Conservation (phyloP, 92 coral and sea anemone genomes). For the Parazoanthus swiftii region DNA sequence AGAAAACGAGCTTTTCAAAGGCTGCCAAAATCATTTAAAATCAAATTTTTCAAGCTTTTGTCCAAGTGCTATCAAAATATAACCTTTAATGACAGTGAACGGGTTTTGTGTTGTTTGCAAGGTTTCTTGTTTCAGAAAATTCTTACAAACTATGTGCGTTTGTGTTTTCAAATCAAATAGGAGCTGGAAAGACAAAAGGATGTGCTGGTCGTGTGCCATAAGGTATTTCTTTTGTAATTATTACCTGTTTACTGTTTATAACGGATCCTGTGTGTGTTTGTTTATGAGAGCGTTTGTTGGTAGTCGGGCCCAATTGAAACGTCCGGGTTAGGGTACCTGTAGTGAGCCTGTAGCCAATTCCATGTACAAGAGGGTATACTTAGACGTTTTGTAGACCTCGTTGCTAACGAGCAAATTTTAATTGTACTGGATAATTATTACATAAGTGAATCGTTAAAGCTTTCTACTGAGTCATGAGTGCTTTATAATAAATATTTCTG, state of each 20-base stretch:
- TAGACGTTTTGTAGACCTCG: too few relatives aligned
- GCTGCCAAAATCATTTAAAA: too few relatives aligned
- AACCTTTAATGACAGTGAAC: background rate
- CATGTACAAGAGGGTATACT: too few relatives aligned
- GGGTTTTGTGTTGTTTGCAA: background rate
- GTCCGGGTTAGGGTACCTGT: background rate
- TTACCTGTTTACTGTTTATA: too few relatives aligned
- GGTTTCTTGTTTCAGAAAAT: background rate
- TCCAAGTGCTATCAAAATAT: too few relatives aligned
- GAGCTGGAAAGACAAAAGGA: conserved; percentile 85
- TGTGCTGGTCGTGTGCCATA: conserved; percentile 83
- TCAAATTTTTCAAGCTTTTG: background rate
- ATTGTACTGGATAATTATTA: too few relatives aligned
- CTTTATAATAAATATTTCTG: too few relatives aligned
- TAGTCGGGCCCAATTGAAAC: background rate
- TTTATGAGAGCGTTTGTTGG: background rate
- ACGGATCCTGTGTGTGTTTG: background rate
- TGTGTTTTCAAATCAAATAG: background rate
- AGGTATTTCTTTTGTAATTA: conserved; percentile 55
- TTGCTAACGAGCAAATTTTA: too few relatives aligned
- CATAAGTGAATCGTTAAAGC: too few relatives aligned
- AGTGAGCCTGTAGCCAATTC: too few relatives aligned
- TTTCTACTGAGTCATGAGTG: too few relatives aligned
- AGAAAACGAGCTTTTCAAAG: too few relatives aligned
- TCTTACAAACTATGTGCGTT: background rate